phyloP scores from a whole-genome alignment of 2,797 vertebrate genomes.

The Hirundo rustica region DNA sequence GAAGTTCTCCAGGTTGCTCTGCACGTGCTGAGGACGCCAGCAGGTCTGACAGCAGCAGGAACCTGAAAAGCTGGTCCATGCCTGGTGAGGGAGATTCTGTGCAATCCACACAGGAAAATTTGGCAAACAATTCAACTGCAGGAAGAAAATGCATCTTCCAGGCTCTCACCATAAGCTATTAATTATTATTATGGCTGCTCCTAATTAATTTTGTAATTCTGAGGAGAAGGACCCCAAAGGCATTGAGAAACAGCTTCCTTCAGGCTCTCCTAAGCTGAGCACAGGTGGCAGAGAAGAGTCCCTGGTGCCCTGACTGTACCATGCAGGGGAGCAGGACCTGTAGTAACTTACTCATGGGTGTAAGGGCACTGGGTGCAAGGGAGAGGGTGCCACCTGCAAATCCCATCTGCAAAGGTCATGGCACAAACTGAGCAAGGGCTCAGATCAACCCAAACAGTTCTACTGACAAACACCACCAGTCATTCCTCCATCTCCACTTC shows the following conservation, averaged over 20 bases:
- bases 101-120: not conserved
- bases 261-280: not conserved
- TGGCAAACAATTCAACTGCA: not conserved
- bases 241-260: not conserved
- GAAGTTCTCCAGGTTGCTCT: not conserved
- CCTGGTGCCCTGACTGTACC: not conserved
- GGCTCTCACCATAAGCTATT: not conserved
- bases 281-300: not conserved
- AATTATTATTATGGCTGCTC: not conserved
- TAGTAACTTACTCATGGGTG: not conserved
- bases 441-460: not conserved
- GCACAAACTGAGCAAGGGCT: not conserved
- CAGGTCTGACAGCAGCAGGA: not conserved
- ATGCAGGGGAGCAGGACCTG: not conserved
- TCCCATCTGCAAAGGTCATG: not conserved
- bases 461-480: not conserved
- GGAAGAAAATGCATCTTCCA: not conserved
- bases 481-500: not conserved
- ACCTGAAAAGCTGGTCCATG: not conserved
- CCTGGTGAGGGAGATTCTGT: not conserved
- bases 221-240: not conserved
- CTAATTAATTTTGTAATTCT: not conserved
- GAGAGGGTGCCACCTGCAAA: not conserved
- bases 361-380: not conserved
- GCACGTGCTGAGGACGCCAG: fast-evolving